Evolutionary conservation across 2,797 vertebrate species (phyloP).

Genomic region (Acrossocheilus wenchowensis): DNA sequence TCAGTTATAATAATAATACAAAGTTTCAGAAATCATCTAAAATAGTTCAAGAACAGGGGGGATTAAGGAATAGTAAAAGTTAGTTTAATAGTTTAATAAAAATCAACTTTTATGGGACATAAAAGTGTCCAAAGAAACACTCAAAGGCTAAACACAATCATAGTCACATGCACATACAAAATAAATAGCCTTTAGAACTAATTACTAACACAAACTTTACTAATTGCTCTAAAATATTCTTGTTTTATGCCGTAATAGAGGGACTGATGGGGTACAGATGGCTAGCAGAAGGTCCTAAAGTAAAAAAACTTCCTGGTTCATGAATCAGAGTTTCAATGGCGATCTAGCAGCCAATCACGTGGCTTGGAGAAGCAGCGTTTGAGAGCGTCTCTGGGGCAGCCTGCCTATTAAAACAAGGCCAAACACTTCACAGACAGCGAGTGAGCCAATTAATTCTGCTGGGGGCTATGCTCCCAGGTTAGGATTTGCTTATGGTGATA

Average conservation of each 20-base stretch:
- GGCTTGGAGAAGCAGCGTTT: conserved; percentile 63
- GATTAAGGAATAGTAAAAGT: neutral
- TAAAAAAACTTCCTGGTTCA: conserved; percentile 71
- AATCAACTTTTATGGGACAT: neutral
- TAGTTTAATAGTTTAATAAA: neutral
- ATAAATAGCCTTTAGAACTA: conserved; percentile 2
- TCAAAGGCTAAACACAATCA: neutral
- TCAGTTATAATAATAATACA: neutral
- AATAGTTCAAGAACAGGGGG: neutral
- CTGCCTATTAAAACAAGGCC: conserved; percentile 81
- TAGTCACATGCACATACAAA: neutral
- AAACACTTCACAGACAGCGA: conserved; percentile 82
- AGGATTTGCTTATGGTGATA: conserved; percentile 84
- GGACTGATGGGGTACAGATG: conserved; percentile 37
- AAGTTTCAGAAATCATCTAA: neutral
- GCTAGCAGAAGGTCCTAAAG: conserved; percentile 9
- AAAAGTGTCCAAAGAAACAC: neutral
- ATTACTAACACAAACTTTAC: conserved; percentile 18
- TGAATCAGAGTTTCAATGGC: conserved; percentile 75
- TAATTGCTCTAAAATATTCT: conserved; percentile 1
- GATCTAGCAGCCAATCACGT: conserved; percentile 75
- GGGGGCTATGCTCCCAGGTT: conserved; percentile 79
- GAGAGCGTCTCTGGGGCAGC: conserved; percentile 76
- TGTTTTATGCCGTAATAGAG: neutral
- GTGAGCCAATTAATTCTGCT: conserved; percentile 81